Evolutionary conservation across 2,888 invertebrate species (phyloP).

Genomic region (Nasonia oneida): DNA sequence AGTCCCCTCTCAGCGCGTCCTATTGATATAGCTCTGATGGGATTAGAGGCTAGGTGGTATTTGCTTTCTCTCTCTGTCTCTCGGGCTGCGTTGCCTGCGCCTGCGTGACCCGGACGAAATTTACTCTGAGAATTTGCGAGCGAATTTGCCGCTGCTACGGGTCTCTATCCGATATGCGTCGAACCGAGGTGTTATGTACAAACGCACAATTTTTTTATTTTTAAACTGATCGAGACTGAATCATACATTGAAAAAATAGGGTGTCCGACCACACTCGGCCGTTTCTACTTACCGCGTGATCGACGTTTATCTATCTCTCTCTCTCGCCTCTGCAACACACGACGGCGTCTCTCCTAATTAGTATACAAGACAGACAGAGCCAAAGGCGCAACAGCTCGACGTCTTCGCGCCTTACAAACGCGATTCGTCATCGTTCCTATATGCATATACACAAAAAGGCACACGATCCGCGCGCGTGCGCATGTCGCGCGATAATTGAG

Average conservation of each 20-base stretch:
- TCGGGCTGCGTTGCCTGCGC: constrained; percentile 41
- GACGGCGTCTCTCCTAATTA: not conserved
- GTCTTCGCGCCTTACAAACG: not conserved
- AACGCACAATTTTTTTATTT: too few species aligned
- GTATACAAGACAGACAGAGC: not conserved
- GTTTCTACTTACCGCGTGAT: not conserved
- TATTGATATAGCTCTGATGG: constrained; percentile 63
- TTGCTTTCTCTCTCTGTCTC: constrained; percentile 50
- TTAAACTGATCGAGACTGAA: not conserved
- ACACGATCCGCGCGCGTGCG: not conserved
- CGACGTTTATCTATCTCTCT: too few species aligned
- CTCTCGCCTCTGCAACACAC: too few species aligned
- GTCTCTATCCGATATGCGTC: not conserved
- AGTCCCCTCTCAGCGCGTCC: not conserved
- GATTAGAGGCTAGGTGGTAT: constrained; percentile 64
- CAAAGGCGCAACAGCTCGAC: not conserved
- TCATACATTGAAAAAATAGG: not conserved
- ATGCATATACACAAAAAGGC: not conserved
- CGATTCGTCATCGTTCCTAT: not conserved
- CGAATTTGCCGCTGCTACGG: not conserved
- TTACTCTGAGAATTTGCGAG: constrained; percentile 61
- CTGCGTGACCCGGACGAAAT: constrained; percentile 56
- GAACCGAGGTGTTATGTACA: not conserved
- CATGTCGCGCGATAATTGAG: not conserved
- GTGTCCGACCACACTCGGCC: not conserved